phyloP scores from a whole-genome alignment of 2,797 vertebrate genomes.

The Chloroceryle amazona region DNA sequence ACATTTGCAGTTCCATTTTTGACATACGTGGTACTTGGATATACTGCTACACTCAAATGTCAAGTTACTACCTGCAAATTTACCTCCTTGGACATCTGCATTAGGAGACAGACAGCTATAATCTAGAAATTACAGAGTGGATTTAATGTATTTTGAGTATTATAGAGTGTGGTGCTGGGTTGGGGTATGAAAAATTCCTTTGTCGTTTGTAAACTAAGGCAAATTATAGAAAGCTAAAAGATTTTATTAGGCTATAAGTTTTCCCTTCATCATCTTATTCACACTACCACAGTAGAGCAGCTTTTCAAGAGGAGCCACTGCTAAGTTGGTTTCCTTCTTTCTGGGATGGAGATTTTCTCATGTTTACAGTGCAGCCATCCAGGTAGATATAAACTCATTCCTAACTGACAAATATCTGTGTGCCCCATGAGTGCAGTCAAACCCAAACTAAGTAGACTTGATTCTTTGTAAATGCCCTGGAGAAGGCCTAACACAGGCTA shows the following conservation, averaged over 20 bases:
- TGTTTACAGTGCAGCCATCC: not conserved
- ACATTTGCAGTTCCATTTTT: not conserved
- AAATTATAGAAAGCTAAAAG: not conserved
- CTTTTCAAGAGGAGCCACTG: not conserved
- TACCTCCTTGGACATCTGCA: not conserved
- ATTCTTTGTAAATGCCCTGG: not conserved
- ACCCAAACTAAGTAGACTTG: not conserved
- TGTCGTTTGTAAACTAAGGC: not conserved
- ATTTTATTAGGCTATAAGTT: not conserved
- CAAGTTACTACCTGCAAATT: not conserved
- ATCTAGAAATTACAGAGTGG: not conserved
- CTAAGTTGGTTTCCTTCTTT: not conserved
- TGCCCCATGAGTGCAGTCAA: not conserved
- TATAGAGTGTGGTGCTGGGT: not conserved
- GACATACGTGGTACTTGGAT: fast-evolving
- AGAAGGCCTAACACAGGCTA: not conserved
- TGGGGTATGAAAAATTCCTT: not conserved
- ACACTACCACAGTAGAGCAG: not conserved
- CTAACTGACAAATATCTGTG: not conserved
- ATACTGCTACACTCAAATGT: not conserved
- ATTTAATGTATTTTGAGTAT: not conserved
- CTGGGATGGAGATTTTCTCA: not conserved
- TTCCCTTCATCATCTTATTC: not conserved
- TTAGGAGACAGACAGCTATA: not conserved
- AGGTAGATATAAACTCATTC: not conserved